Evolutionary conservation across 92 coral and sea anemone species (phyloP), one percentile per base, ranked within the genome.

Genomic region (Meandrina meandrites): DNA sequence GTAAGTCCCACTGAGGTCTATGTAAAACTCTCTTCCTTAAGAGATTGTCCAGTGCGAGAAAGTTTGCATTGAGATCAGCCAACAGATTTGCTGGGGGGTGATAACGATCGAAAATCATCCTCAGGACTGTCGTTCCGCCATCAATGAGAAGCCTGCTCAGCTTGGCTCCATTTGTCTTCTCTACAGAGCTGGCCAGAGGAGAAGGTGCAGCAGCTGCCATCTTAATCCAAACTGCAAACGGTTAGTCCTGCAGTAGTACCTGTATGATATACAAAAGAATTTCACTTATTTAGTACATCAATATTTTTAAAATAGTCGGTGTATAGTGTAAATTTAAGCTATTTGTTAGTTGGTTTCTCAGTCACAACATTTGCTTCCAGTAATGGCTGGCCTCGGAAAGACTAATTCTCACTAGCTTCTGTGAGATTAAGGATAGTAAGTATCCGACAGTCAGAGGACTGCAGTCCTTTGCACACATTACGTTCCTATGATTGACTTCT

Each of bases 11-110:
- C 47, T 83, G 68, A 2, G 60, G 17, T 10, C 15, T 58, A 17
- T 30, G 70, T 5, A 83, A 24, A 54, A 84, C n/a, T 50, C 31
- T 73, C 19, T 53, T 57, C 24, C 24, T n/a, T 35, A 56, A 53
- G 42, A 74, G 87, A 15, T 53, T 66, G n/a, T 27, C 0, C 1
- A 84, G 78, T 0, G 14, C 32, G 17, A 1, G 16, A 54, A 36
- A 12, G n/a, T 24, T 76, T 4, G 76, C 50, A 13, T 7, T 76
- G 51, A 85, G 71, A 56, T 27, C 76, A 28, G n/a, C 81, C 19
- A 28, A 37, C 15, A 85, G 27, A 4, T 51, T 27, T 9, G 76
- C 81, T 54, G 88, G 82, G 45, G 82, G 76, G 16, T 85, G 82
- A 60, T 53, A 58, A 50, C 47, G 0, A 37, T 70, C 37, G 77